A percentile compares a stretch with the other conserved stretches of the same genome.
These are phyloP conservation scores for Corbicula japonica DNA, from an alignment of 2,888 invertebrate genomes.

Conservation along the genomic window DNA sequence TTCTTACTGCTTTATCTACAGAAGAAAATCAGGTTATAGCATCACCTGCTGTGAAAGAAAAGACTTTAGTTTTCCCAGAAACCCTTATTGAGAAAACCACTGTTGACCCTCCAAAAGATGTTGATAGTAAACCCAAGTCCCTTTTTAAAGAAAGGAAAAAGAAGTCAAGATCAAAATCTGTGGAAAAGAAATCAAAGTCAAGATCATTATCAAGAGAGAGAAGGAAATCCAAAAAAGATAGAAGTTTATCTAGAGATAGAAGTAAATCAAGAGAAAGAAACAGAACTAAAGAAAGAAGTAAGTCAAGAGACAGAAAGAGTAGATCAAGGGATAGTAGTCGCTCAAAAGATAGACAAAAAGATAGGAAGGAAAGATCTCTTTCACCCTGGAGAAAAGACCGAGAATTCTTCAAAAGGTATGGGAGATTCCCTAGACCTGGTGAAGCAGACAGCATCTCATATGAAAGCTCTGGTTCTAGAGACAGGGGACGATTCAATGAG, in stretches of 20 bases:
- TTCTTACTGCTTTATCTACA: conserved; percentile 44
- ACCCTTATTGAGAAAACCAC: too few relatives aligned
- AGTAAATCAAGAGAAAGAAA: conserved; percentile 32
- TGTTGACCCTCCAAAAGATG: too few relatives aligned
- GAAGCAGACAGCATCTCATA: conserved; percentile 48
- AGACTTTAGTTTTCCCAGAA: too few relatives aligned
- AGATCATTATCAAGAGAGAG: conserved; percentile 38
- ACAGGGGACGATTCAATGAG: conserved; percentile 32
- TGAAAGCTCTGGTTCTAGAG: conserved; percentile 29
- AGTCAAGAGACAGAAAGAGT: conserved; percentile 27
- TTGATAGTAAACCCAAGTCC: conserved; percentile 9
- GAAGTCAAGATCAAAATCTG: conserved; percentile 32
- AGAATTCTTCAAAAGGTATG: conserved; percentile 51
- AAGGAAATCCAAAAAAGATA: conserved; percentile 14
- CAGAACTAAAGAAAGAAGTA: conserved; percentile 35
- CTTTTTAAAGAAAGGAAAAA: conserved; percentile 47
- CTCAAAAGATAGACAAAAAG: conserved; percentile 38
- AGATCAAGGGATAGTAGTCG: conserved; percentile 45
- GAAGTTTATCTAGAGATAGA: conserved; percentile 35
- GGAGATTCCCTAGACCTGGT: conserved; percentile 44
- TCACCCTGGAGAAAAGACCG: conserved; percentile 62
- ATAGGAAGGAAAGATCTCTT: conserved; percentile 43
- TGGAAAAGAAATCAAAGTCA: conserved; percentile 38
- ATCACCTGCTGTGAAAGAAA: conserved; percentile 16
- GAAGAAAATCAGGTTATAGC: conserved; percentile 24